Evolutionary conservation across 2,797 vertebrate species (phyloP), one percentile per base, ranked within the genome.

Genomic region (Lycodopsis pacificus): DNA sequence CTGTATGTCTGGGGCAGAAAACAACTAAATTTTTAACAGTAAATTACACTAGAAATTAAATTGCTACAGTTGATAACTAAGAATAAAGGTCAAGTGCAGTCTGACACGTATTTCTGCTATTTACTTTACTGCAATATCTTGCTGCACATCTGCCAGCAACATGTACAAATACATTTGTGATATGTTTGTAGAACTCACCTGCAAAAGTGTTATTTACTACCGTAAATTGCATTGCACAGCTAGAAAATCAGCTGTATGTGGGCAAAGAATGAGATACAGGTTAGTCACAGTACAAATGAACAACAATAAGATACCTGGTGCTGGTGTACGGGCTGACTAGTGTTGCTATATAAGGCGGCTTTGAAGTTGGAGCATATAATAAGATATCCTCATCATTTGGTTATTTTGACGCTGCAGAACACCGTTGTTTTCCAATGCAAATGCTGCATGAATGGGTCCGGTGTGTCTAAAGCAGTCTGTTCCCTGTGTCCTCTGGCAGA

Each of bases 401-500:
- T 27, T 46, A 32, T 12, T 27, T 42, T n/a, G 27, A 32, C 17
- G 42, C 12, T 63, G 51, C 12, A 4, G 36, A 0, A 63, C 30
- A 22, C n/a, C 2, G 34, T 61, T 36, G 40, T 30, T 58, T 48
- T 54, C 20, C 22, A 25, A 7, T 65, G 27, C 17, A 22, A 27
- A 57, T 42, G 14, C 54, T 54, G 61, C 8, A 5, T 30, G 34
- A 65, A 34, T 46, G 5, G 4, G 11, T 27, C 4, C 13, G 3
- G 7, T 32, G 15, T 46, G 17, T 65, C 42, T 85, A 12, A 86
- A 72, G 11, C 22, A 38, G 4, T 38, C 12, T 57, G 4, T 48
- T 76, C 10, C 2, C 63, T 56, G 3, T 79, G 5, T 59, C 69
- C n/a, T 83, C n/a, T 79, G 82, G 30, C 89, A 99, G 97, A 96